phyloP scores from a whole-genome alignment of 2,888 invertebrate species.

The Drosophila prolongata region DNA sequence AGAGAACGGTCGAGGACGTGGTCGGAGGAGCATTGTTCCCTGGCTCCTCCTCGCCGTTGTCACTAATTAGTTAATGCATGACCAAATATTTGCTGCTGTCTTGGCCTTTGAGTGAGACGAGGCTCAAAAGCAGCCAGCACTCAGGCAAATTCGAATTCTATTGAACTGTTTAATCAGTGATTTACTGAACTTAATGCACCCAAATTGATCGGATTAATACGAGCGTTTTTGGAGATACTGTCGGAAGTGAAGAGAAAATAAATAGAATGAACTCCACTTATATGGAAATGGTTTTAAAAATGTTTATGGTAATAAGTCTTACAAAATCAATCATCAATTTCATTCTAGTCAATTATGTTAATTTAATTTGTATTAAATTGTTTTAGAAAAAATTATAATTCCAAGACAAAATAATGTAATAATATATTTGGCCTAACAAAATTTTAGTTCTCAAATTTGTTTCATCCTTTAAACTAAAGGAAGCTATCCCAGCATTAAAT shows the following conservation, averaged over 20 bases:
- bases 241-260: neutral
- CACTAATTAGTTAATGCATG: conserved; percentile 80
- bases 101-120: conserved; percentile 5
- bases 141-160: conserved; percentile 24
- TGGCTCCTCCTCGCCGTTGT: conserved; percentile 25
- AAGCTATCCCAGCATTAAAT: neutral
- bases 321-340: no score
- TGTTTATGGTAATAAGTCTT: no score
- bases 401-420: neutral
- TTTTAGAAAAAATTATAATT: no score
- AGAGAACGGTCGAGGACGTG: conserved; percentile 27
- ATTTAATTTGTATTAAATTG: no score
- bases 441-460: neutral
- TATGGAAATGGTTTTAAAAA: no score
- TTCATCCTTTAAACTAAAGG: neutral
- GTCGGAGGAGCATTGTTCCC: conserved; percentile 24
- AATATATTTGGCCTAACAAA: neutral
- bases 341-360: no score
- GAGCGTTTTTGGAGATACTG: neutral
- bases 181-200: conserved; percentile 16
- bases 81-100: conserved; percentile 59
- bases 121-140: conserved; percentile 1
- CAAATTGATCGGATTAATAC: conserved; percentile 14
- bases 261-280: neutral
- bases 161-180: conserved; percentile 26